Conservation (phyloP, 2,888 invertebrate species). For the Laspeyria flexula region DNA sequence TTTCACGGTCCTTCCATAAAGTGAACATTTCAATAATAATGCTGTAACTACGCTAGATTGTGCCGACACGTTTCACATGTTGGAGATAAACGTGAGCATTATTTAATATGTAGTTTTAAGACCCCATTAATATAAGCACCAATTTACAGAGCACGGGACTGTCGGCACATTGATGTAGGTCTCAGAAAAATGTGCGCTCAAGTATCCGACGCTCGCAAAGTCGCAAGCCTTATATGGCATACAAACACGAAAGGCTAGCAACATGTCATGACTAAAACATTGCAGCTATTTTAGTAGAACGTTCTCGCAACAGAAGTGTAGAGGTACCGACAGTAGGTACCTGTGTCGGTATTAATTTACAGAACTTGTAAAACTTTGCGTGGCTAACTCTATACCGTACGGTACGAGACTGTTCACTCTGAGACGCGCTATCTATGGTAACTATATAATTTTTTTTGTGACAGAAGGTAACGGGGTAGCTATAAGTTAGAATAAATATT, state of each 20-base stretch:
- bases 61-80: conserved; percentile 8
- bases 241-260: conserved; percentile 5
- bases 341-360: background rate
- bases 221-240: conserved; percentile 4
- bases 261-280: conserved; percentile 14
- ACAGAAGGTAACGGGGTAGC: no score
- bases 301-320: background rate
- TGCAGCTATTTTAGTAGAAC: background rate
- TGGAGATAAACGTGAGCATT: conserved; percentile 4
- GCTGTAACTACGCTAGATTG: conserved; percentile 12
- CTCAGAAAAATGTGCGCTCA: background rate
- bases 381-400: background rate
- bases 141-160: background rate
- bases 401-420: no score
- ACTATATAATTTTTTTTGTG: no score
- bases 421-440: no score
- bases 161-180: conserved; percentile 6
- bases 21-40: conserved; percentile 18
- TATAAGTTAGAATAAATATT: no score
- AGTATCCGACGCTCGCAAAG: background rate
- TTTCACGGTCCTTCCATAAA: conserved; percentile 21
- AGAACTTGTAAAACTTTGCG: background rate
- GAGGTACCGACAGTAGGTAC: background rate
- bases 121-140: background rate
- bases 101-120: background rate